Base-by-base conservation (phyloP, 1,140 invertebrate species). In the Bombus soroeensis region DNA sequence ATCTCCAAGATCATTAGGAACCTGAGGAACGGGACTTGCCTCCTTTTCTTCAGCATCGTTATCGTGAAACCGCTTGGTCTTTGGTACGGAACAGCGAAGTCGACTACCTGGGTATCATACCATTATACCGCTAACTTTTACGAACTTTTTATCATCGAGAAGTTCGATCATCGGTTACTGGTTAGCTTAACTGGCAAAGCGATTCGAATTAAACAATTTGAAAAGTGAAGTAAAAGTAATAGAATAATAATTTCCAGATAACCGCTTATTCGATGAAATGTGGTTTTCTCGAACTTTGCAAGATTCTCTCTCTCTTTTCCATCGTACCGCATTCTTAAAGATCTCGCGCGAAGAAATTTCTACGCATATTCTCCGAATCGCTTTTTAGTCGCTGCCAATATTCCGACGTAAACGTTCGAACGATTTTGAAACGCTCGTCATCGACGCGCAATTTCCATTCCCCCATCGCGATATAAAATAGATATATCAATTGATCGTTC, bases 1-100 rank as follows among this genome's bases (percentile, higher is more conserved):
- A 97, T 97, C 93, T 99, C 98, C 79, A 99, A 95, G 22, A 99
- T 98, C 15, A 98, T 98, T 59, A 99, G 96, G 94, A 99, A 99
- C 95, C 99, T 98, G 94, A 99, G 99, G 34, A 99, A 96, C 0
- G 98, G 98, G n/a, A 97, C 98, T 41, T 97, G 96, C 0, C 96
- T 95, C 86, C 96, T 96, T 3, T 97, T 96, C 89, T 97, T 96
- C 91, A 97, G 97, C 97, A 98, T 98, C 87, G 99, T 95, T 90
- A 99, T 98, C 1, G 97, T 98, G 47, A 98, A 98, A 1, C 98
- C 98, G 3, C 98, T 98, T 64, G 98, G 95, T 95, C 99, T 98
- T 90, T 98, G 99, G 92, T 98, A 99, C 0, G 98, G 98, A 0
- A 98, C 97, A 0, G 98, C 98, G 91, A 98, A 99, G 94, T 99